Percentiles rank a stretch among this genome's conserved stretches.
Evolutionary conservation across 2,797 vertebrate genomes (phyloP).

Genomic region (Otolemur crassicaudatus): DNA sequence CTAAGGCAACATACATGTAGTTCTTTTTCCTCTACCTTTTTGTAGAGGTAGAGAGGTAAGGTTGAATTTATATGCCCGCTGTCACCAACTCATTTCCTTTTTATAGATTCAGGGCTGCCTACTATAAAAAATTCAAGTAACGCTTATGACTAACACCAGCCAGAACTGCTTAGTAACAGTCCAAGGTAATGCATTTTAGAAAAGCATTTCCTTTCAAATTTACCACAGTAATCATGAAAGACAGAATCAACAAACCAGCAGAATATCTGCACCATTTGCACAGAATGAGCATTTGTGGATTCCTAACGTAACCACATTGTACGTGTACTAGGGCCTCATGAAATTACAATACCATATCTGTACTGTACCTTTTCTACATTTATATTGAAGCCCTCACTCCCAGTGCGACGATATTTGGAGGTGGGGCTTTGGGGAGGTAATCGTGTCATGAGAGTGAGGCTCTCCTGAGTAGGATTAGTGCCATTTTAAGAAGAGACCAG

Average conservation of each 20-base stretch:
- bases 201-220: background rate
- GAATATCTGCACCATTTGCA: background rate
- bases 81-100: conserved; percentile 16
- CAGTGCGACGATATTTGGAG: background rate
- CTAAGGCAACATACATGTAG: background rate
- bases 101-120: background rate
- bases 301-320: background rate
- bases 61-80: conserved; percentile 42
- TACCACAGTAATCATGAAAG: background rate
- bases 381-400: background rate
- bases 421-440: too few relatives aligned
- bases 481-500: background rate
- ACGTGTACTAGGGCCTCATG: background rate
- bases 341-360: too few relatives aligned
- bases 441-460: background rate
- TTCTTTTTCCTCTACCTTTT: conserved; percentile 29
- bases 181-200: background rate
- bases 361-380: background rate
- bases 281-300: background rate
- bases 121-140: conserved; percentile 9
- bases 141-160: background rate
- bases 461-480: background rate
- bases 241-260: background rate
- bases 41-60: background rate
- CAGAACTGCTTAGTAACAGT: background rate